These are phyloP conservation scores for Enteromius mattozi DNA, from an alignment of 2,797 vertebrate species.

Conservation along the genomic window DNA sequence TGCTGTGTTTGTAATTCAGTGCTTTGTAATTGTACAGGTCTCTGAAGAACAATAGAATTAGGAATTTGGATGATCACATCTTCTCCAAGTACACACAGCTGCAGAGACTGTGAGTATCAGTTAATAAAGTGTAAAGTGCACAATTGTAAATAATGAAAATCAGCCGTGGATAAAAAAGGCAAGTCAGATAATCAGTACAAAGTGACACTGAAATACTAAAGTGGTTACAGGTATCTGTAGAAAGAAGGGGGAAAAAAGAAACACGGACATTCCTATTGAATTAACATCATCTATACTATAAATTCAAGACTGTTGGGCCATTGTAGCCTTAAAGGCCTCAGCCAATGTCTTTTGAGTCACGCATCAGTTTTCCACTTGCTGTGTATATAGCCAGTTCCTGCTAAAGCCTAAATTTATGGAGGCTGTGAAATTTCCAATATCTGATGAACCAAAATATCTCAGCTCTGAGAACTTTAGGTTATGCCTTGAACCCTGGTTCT, in stretches of 20 bases:
- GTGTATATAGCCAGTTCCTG: background rate
- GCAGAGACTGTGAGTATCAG: slow-evolving; percentile 79
- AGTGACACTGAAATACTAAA: background rate
- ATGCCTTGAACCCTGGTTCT: background rate
- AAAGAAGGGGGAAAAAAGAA: background rate
- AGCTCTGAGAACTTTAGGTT: background rate
- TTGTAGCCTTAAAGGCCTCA: background rate
- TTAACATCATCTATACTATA: slow-evolving; percentile 3
- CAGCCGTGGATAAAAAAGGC: background rate
- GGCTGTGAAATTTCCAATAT: background rate
- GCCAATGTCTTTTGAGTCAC: background rate
- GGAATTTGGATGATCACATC: slow-evolving; percentile 74
- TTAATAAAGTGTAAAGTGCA: background rate
- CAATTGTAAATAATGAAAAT: background rate
- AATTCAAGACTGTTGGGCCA: background rate
- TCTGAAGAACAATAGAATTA: slow-evolving; percentile 78
- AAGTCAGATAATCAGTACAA: background rate
- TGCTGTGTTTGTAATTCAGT: background rate
- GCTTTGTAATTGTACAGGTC: slow-evolving; percentile 72
- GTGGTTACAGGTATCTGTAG: background rate
- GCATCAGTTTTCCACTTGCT: background rate
- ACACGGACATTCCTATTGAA: background rate
- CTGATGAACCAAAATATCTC: slow-evolving; percentile 15
- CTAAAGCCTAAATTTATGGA: slow-evolving; percentile 7
- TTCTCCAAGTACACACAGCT: slow-evolving; percentile 78